These are phyloP conservation scores for Helicoverpa armigera DNA, from an alignment of 1,140 invertebrate species.

Conservation along the genomic window DNA sequence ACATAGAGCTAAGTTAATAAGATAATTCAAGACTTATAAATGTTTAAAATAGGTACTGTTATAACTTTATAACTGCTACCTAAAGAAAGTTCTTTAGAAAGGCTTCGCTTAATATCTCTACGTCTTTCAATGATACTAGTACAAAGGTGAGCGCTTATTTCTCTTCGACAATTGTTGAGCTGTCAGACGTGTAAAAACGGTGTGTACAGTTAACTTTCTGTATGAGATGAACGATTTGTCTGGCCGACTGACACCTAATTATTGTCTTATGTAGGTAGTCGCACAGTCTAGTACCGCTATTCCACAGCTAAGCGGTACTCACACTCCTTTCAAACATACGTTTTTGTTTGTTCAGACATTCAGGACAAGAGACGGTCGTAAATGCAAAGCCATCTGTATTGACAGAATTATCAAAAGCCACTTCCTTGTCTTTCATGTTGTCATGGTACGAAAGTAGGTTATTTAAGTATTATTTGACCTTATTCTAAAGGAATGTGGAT, in stretches of 20 bases:
- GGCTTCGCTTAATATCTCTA: conserved; percentile 1
- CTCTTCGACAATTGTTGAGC: conserved; percentile 33
- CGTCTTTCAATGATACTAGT: conserved; percentile 21
- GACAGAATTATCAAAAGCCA: conserved; percentile 40
- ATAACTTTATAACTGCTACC: too few species aligned
- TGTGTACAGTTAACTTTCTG: conserved; percentile 72
- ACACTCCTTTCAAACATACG: conserved; percentile 43
- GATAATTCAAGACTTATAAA: background rate
- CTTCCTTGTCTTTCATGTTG: background rate
- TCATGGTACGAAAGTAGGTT: conserved; percentile 13
- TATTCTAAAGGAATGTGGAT: background rate
- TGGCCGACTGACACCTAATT: conserved; percentile 77
- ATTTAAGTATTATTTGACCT: conserved; percentile 7
- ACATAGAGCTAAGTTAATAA: too few species aligned
- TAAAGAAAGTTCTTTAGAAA: conserved; percentile 13
- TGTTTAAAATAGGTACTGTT: too few species aligned
- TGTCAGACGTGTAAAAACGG: conserved; percentile 58
- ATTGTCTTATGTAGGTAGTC: conserved; percentile 67
- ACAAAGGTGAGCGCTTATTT: conserved; percentile 37
- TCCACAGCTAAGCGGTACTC: conserved; percentile 47
- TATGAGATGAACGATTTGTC: conserved; percentile 67
- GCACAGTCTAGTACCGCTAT: conserved; percentile 72
- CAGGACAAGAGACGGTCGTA: conserved; percentile 52
- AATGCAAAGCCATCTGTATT: conserved; percentile 46
- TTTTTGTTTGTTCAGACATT: conserved; percentile 42